phyloP scores from a whole-genome alignment of 2,113 vertebrate species.

The Osmerus eperlanus region DNA sequence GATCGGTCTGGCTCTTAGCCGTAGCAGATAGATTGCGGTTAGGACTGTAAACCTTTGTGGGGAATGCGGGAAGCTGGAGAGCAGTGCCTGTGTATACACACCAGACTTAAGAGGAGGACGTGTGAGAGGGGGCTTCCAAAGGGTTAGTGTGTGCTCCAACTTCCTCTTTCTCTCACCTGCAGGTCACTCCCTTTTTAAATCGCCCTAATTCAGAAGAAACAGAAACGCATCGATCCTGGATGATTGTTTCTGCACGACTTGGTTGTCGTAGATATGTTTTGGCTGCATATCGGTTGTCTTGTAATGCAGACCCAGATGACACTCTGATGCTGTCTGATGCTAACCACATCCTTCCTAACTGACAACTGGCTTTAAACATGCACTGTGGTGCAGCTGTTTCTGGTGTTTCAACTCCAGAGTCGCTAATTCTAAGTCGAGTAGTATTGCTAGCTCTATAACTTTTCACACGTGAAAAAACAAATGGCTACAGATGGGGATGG shows the following conservation, averaged over 20 bases:
- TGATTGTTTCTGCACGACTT: no score
- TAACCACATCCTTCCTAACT: slow-evolving; percentile 67
- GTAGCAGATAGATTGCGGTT: slow-evolving; percentile 1
- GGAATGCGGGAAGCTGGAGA: slow-evolving; percentile 24
- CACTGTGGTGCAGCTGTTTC: no score
- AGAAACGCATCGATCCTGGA: not conserved
- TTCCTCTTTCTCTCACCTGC: not conserved
- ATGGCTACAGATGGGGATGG: not conserved
- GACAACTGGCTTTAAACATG: no score
- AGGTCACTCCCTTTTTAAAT: not conserved
- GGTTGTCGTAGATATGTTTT: no score
- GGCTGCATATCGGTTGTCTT: not conserved
- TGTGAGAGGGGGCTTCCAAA: not conserved
- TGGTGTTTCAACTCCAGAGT: not conserved
- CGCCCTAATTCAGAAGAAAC: not conserved
- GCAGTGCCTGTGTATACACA: slow-evolving; percentile 1
- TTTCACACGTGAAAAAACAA: no score
- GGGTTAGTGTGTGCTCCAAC: not conserved
- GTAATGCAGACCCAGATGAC: slow-evolving; percentile 3
- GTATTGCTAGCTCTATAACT: no score
- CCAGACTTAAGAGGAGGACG: not conserved
- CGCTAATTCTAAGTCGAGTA: not conserved
- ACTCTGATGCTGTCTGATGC: slow-evolving; percentile 30
- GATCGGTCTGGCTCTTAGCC: slow-evolving; percentile 5
- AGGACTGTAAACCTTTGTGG: slow-evolving; percentile 10